phyloP scores from a whole-genome alignment of 2,888 invertebrate genomes.

The Macrophya alboannulata region DNA sequence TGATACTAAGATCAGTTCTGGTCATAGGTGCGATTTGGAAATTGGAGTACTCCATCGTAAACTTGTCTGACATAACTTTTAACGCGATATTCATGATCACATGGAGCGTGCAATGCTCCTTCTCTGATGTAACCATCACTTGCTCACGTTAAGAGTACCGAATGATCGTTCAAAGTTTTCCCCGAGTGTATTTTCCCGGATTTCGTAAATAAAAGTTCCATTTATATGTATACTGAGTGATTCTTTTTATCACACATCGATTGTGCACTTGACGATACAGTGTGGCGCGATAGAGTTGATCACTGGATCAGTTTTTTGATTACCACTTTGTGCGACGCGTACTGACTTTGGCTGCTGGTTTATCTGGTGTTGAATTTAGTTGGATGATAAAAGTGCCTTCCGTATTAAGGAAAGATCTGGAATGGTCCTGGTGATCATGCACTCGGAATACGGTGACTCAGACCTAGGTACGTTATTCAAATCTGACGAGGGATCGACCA shows the following conservation, averaged over 20 bases:
- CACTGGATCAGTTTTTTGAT: background rate
- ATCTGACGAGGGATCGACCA: background rate
- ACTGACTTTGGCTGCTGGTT: background rate
- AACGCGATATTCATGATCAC: no score
- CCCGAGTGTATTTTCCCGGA: no score
- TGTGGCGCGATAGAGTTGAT: background rate
- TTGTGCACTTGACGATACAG: background rate
- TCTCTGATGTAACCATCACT: no score
- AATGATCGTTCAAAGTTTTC: no score
- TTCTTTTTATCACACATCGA: background rate
- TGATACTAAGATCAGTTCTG: no score
- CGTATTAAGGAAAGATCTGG: slow-evolving; percentile 13
- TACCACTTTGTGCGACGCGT: background rate
- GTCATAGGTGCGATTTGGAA: no score
- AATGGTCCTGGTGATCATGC: slow-evolving; percentile 76
- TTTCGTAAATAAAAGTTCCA: no score
- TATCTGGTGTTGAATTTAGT: background rate
- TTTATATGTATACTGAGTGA: no score
- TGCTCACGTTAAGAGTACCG: no score
- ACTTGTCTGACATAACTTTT: no score
- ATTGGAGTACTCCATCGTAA: no score
- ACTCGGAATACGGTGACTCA: slow-evolving; percentile 72
- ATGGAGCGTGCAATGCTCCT: no score
- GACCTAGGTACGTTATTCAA: slow-evolving; percentile 71
- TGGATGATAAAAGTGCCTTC: slow-evolving; percentile 6